phyloP scores from a whole-genome alignment of 2,797 vertebrate species.

The Lepus oiostolus region DNA sequence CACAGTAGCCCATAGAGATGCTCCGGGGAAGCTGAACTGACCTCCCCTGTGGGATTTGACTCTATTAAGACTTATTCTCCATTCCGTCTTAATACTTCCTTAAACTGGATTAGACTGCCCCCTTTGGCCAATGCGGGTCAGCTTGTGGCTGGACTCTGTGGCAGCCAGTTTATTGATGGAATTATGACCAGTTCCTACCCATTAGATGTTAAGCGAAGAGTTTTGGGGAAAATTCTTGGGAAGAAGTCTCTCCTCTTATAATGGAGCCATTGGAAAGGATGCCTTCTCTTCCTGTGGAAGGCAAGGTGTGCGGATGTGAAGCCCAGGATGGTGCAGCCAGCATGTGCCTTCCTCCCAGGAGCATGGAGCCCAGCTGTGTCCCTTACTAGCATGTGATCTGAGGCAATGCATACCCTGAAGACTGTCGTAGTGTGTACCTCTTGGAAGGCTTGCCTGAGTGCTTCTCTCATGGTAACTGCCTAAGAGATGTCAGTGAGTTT shows the following conservation, averaged over 20 bases:
- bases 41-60: not conserved
- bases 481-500: constrained; percentile 42
- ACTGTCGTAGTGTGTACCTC: too few species aligned
- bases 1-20: not conserved
- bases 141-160: not conserved
- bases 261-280: not conserved
- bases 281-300: not conserved
- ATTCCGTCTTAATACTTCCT: not conserved
- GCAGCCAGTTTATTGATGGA: not conserved
- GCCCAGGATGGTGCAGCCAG: not conserved
- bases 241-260: not conserved
- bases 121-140: not conserved
- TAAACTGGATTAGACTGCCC: not conserved
- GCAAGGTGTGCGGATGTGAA: not conserved
- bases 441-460: not conserved
- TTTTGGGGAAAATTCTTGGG: not conserved
- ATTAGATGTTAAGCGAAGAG: not conserved
- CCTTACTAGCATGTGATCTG: not conserved
- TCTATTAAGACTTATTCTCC: not conserved
- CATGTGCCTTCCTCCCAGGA: not conserved
- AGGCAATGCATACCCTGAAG: too few species aligned
- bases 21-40: not conserved
- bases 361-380: not conserved
- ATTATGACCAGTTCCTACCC: not conserved
- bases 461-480: not conserved